Evolutionary conservation across 2,888 invertebrate species (phyloP), one percentile per base, ranked within the genome.

Genomic region (Bimastos eiseni): DNA sequence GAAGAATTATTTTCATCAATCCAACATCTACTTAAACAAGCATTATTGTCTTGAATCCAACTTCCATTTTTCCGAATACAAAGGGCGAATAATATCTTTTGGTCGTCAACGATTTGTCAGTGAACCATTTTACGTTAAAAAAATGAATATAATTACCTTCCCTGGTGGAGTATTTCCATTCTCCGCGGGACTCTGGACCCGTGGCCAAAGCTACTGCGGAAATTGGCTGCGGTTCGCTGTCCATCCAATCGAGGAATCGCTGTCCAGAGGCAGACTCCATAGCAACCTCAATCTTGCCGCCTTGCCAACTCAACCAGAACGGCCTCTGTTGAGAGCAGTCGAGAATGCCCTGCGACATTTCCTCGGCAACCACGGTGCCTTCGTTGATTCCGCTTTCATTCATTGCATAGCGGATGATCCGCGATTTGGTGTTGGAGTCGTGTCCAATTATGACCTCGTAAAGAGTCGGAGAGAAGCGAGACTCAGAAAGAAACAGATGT

Each of bases 261-360:
- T 36, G 36, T 33, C 90, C 37, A 5, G 44, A 37, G 24, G 44
- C 41, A 33, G 55, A 44, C 24, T 90, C 86, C 49, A 17, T 41
- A 17, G 90, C 91, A 37, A 70, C 90, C 90, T 38, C 41, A 30
- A 91, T 91, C 44, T 38, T 37, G 5, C 91, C 90, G 33, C 37
- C 49, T 30, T 49, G 24, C 91, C 91, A 91, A 34, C 86, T 36
- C 41, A 91, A 70, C 91, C 91, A 91, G 90, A 91, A 91, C 24
- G 49, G n/a, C 15, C 89, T 36, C 44, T 17, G 36, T 89, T 91
- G 41, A 33, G 49, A 38, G 55, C 91, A 91, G 90, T 30, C 21
- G 15, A 91, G 89, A 15, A 91, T 36, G 36, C 49, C 91, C n/a
- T 83, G 91, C 37, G 90, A 83, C 86, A 30, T 0, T 33, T 83